Percentiles rank a stretch among this genome's conserved stretches.
Conservation (phyloP, 1,140 invertebrate species). For the Eupeodes corollae region DNA sequence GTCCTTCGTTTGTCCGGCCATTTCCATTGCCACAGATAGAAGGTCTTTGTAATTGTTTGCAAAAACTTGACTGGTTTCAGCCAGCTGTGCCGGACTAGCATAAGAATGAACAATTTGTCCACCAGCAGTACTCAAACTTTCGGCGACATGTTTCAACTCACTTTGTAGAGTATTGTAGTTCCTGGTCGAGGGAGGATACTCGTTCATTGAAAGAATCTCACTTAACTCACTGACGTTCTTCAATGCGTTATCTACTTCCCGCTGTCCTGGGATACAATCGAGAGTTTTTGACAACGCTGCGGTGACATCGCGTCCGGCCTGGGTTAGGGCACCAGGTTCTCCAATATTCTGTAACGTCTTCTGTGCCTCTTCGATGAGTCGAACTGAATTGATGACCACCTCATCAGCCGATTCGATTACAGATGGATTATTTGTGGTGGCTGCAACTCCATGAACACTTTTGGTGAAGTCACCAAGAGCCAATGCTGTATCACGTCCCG, state of each 20-base stretch:
- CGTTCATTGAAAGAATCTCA: conserved; percentile 55
- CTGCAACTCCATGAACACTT: conserved; percentile 61
- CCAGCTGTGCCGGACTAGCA: conserved; percentile 54
- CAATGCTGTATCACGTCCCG: conserved; percentile 68
- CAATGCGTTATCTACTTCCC: conserved; percentile 79
- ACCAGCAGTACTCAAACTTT: conserved; percentile 69
- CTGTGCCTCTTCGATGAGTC: conserved; percentile 68
- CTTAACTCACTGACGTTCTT: conserved; percentile 66
- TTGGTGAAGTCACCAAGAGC: conserved; percentile 58
- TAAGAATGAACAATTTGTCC: conserved; percentile 63
- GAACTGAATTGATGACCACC: conserved; percentile 62
- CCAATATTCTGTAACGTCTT: conserved; percentile 50
- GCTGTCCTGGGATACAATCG: conserved; percentile 75
- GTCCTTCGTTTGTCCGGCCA: conserved; percentile 68
- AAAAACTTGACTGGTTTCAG: conserved; percentile 63
- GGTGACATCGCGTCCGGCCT: conserved; percentile 46
- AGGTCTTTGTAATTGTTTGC: conserved; percentile 68
- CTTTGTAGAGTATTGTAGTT: conserved; percentile 74
- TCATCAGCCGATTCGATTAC: conserved; percentile 62
- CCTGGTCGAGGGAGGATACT: conserved; percentile 60
- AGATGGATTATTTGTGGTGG: conserved; percentile 38
- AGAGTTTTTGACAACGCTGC: conserved; percentile 44
- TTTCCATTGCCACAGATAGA: conserved; percentile 64
- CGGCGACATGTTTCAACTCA: conserved; percentile 71
- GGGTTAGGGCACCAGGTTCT: conserved; percentile 46